Evolutionary conservation across 2,888 invertebrate species (phyloP).

Genomic region (Andrena marginata): DNA sequence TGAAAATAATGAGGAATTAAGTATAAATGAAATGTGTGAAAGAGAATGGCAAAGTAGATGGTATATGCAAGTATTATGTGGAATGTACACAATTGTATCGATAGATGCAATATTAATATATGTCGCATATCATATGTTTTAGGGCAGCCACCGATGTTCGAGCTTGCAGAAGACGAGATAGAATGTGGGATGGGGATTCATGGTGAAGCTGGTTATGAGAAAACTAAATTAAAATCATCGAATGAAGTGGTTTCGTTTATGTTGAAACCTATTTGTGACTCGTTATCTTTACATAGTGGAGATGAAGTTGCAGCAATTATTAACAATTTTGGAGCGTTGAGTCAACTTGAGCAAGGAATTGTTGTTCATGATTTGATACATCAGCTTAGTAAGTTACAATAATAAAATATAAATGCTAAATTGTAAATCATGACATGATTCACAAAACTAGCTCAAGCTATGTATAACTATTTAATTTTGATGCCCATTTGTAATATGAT

Average conservation of each 20-base stretch:
- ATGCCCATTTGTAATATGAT: too few relatives aligned
- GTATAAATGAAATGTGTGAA: too few relatives aligned
- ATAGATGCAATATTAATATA: background rate
- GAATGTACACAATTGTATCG: background rate
- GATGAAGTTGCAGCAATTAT: conserved; percentile 89
- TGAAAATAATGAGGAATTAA: too few relatives aligned
- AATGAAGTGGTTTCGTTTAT: conserved; percentile 86
- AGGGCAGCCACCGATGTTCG: conserved; percentile 87
- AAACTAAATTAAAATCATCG: conserved; percentile 84
- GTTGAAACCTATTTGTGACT: conserved; percentile 80
- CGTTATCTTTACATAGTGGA: conserved; percentile 69
- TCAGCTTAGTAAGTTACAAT: conserved; percentile 87
- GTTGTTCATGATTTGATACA: conserved; percentile 88
- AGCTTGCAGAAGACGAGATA: conserved; percentile 88
- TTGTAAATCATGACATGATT: background rate
- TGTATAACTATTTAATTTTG: too few relatives aligned
- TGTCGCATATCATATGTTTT: background rate
- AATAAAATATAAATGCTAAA: background rate
- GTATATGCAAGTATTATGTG: too few relatives aligned
- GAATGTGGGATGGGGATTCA: conserved; percentile 88
- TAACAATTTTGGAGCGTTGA: conserved; percentile 92
- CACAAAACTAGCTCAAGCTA: too few relatives aligned
- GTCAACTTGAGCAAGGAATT: conserved; percentile 91
- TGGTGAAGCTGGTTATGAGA: conserved; percentile 86
- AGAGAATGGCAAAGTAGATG: too few relatives aligned